These are phyloP conservation scores for Synodontis membranacea DNA, from an alignment of 2,113 vertebrate genomes.

Conservation along the genomic window DNA sequence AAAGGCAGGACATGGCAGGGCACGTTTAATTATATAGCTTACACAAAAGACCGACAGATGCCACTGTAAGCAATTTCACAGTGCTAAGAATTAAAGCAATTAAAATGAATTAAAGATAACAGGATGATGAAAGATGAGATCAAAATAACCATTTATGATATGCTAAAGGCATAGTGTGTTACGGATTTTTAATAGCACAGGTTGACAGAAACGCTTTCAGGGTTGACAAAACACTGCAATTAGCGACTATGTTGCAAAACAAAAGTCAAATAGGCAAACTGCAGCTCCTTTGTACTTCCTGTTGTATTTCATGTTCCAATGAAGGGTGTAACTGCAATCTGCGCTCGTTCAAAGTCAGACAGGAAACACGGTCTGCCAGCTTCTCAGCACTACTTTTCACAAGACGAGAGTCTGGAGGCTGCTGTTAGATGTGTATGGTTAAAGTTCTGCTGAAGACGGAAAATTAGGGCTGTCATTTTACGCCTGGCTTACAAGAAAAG, in stretches of 20 bases:
- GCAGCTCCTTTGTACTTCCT: conserved; percentile 11
- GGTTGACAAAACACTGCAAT: conserved; percentile 13
- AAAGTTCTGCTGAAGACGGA: not conserved
- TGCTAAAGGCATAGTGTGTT: conserved; percentile 3
- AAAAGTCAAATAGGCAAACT: conserved; percentile 9
- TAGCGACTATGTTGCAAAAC: conserved; percentile 10
- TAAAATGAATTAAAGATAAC: conserved; percentile 30
- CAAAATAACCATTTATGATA: conserved; percentile 10
- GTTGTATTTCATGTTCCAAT: conserved; percentile 1
- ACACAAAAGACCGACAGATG: not conserved
- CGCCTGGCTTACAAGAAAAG: not conserved
- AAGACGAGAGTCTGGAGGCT: not conserved
- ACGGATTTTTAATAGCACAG: not conserved
- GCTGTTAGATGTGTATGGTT: not conserved
- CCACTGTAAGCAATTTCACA: not conserved
- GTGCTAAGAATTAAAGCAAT: conserved; percentile 5
- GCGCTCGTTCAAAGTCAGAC: conserved; percentile 17
- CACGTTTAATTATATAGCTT: conserved; percentile 17
- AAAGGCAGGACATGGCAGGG: conserved; percentile 10
- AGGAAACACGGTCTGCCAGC: conserved; percentile 16
- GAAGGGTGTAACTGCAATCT: conserved; percentile 16
- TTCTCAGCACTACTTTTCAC: conserved; percentile 25
- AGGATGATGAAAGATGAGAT: conserved; percentile 12
- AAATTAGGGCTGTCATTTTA: not conserved
- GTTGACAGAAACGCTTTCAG: conserved; percentile 12